Evolutionary conservation across 2,888 invertebrate genomes (phyloP), one percentile per base, ranked within the genome.

Genomic region (Epistrophella euchroma): DNA sequence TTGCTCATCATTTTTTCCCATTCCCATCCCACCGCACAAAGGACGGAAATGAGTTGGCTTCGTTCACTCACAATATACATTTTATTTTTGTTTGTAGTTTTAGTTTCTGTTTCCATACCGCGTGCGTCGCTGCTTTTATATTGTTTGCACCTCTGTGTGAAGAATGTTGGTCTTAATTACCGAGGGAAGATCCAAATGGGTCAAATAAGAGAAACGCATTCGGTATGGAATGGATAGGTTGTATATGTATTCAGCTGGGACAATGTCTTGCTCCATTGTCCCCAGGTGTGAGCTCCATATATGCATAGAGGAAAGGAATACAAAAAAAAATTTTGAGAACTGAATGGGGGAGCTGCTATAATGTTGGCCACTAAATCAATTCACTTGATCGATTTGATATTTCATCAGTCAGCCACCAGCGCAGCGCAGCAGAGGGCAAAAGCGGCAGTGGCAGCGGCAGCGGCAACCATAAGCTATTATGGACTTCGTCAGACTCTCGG

Each of bases 301-400:
- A 71, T 32, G 56, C 58, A 50, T n/a, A 55, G 58, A 40, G 47
- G 40, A 25, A 71, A n/a, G n/a, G 19, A 40, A n/a, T 40, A 35
- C 1, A 68, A 40, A 55, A 62, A 2, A 45, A 52, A 56, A 55
- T 28, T 15, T 35, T n/a, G 45, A 35, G 37, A 56, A 40, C 52
- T 28, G 74, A 78, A 82, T 77, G 77, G 81, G 81, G 86, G 81
- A 86, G 81, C 82, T 78, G 81, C 74, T 66, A 70, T 66, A 55
- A 45, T 58, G 77, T 72, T 81, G 86, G 86, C 55, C 85, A 85
- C 76, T 86, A 86, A 86, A 86, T 86, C 86, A 86, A 86, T 82
- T 86, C 86, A 81, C 73, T 82, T 81, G 82, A 86, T 86, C 81
- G 82, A 82, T 86, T 81, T 86, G 86, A 86, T 86, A 82, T 86